phyloP scores from a whole-genome alignment of 1,140 invertebrate genomes.

The Conus betulinus region DNA sequence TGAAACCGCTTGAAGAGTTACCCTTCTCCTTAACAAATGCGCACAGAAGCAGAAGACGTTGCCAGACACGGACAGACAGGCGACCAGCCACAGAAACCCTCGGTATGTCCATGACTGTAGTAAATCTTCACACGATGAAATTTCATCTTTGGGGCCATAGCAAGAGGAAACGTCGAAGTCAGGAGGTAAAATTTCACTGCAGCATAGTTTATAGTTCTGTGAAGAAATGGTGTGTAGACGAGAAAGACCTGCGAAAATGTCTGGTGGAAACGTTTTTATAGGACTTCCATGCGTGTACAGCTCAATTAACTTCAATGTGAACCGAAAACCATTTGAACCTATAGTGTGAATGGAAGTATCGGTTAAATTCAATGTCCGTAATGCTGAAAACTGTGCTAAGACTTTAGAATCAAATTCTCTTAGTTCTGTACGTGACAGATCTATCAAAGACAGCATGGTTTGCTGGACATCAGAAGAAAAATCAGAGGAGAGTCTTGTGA shows the following conservation, averaged over 20 bases:
- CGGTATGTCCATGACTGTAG: constrained; percentile 40
- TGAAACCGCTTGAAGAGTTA: constrained; percentile 28
- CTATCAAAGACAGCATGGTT: background rate
- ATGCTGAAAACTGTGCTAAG: constrained; percentile 16
- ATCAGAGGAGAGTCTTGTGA: background rate
- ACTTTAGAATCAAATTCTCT: background rate
- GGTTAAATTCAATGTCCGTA: constrained; percentile 11
- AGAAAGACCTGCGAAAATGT: constrained; percentile 35
- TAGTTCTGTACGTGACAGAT: background rate
- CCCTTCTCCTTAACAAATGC: background rate
- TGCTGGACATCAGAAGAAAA: constrained; percentile 4
- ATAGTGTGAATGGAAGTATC: background rate
- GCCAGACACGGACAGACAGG: constrained; percentile 45
- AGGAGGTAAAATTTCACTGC: constrained; percentile 35
- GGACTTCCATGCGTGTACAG: background rate
- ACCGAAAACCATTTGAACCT: background rate
- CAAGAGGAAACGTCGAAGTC: constrained; percentile 18
- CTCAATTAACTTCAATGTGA: background rate
- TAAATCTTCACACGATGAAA: constrained; percentile 55
- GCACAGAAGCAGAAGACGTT: constrained; percentile 42
- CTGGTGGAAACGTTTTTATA: background rate
- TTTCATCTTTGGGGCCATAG: constrained; percentile 35
- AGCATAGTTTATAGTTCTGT: constrained; percentile 52
- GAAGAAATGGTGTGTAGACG: constrained; percentile 31
- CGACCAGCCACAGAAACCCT: constrained; percentile 50